phyloP scores from a whole-genome alignment of 2,797 vertebrate genomes.

The Galagoides demidoff region DNA sequence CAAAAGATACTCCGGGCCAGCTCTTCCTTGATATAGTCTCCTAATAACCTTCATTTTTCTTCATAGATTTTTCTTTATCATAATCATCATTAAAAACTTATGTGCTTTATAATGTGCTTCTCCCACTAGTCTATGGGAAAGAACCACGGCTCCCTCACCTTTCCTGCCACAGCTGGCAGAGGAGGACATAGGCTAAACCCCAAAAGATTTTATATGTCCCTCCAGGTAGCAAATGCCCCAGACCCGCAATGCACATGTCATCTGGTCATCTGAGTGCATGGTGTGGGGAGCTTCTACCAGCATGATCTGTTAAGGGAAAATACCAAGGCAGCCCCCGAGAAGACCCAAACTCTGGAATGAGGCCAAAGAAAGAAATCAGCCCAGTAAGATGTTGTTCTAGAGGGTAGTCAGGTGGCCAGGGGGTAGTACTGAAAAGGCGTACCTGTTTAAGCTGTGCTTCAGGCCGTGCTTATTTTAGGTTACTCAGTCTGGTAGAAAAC shows the following conservation, averaged over 20 bases:
- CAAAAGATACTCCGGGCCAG: not conserved
- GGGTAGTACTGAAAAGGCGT: not conserved
- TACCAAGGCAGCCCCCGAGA: not conserved
- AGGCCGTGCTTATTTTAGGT: not conserved
- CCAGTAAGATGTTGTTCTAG: not conserved
- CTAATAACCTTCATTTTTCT: not conserved
- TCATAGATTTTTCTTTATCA: not conserved
- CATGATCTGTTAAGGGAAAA: not conserved
- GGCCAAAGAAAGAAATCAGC: not conserved
- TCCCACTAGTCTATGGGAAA: not conserved
- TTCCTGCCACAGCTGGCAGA: not conserved
- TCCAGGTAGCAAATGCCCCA: not conserved
- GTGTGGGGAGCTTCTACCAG: not conserved
- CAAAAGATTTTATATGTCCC: not conserved
- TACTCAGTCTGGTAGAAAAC: not conserved
- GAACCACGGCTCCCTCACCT: fast-evolving
- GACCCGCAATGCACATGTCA: not conserved
- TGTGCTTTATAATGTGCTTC: not conserved
- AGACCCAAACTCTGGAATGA: not conserved
- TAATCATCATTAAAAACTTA: not conserved
- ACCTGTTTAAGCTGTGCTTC: not conserved
- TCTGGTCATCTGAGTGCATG: not conserved
- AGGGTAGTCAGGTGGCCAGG: not conserved
- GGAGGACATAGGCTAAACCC: not conserved
- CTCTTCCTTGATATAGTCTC: not conserved